Percentiles rank a stretch among this genome's conserved stretches.
phyloP scores from a whole-genome alignment of 2,797 vertebrate species.

The Astyanax mexicanus region DNA sequence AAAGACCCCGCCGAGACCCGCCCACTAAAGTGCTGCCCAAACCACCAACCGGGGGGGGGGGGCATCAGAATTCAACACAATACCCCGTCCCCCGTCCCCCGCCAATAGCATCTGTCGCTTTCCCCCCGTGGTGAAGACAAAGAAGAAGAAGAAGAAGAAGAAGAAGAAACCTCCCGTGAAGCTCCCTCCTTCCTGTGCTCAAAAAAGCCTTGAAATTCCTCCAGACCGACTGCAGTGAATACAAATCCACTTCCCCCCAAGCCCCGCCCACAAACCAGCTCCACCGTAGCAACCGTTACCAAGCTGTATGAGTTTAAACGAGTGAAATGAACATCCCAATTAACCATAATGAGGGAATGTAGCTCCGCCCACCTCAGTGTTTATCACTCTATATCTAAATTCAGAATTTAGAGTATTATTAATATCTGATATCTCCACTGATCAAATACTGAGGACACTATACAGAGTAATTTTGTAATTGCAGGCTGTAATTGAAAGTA shows the following conservation, averaged over 20 bases:
- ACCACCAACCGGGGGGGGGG: not conserved
- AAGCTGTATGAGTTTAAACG: not conserved
- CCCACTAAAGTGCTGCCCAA: not conserved
- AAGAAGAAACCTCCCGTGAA: not conserved
- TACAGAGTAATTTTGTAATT: too few species aligned
- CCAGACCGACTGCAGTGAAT: not conserved
- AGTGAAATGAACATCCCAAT: not conserved
- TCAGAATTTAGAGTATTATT: too few species aligned
- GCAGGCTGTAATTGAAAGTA: too few species aligned
- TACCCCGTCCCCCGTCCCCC: too few species aligned
- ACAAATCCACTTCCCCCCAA: not conserved
- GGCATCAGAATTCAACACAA: not conserved
- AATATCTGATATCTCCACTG: too few species aligned
- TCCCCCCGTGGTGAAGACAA: not conserved
- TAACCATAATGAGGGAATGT: not conserved
- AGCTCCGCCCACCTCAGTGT: not conserved
- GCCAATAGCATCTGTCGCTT: not conserved
- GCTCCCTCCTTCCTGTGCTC: not conserved
- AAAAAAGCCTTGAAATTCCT: not conserved
- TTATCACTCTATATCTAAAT: too few species aligned
- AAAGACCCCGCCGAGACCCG: constrained; percentile 44
- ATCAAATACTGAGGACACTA: too few species aligned
- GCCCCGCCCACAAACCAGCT: not conserved
- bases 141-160: too few species aligned
- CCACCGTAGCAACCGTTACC: not conserved